These are phyloP conservation scores for Coelogynopora nodosa DNA, from an alignment of 2,888 invertebrate species.

Conservation along the genomic window DNA sequence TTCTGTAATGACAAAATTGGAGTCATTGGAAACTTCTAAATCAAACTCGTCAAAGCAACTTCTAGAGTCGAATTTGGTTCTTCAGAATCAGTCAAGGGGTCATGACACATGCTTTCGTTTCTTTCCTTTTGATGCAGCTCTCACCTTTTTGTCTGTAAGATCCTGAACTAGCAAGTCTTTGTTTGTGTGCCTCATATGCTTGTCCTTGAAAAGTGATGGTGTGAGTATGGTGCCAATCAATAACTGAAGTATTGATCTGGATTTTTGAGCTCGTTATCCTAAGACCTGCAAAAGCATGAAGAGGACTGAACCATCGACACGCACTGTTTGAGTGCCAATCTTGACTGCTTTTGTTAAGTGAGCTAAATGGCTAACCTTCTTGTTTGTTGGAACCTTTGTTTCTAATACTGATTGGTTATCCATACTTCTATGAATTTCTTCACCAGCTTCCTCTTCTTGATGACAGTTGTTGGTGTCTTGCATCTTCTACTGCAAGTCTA, in stretches of 20 bases:
- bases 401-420: neutral
- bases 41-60: no score
- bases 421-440: neutral
- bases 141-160: neutral
- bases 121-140: neutral
- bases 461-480: neutral
- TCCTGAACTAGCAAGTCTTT: neutral
- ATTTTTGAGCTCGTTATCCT: neutral
- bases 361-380: neutral
- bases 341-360: neutral
- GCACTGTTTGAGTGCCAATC: neutral
- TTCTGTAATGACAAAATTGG: neutral
- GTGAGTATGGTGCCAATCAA: neutral
- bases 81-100: no score
- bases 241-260: neutral
- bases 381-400: neutral
- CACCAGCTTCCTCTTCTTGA: neutral
- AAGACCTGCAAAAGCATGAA: neutral
- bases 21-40: no score
- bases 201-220: neutral
- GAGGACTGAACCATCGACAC: neutral
- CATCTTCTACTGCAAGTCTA: neutral
- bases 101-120: neutral
- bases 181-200: neutral
- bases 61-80: no score